Evolutionary conservation across 2,888 invertebrate species (phyloP).

Genomic region (Orgyia antiqua): DNA sequence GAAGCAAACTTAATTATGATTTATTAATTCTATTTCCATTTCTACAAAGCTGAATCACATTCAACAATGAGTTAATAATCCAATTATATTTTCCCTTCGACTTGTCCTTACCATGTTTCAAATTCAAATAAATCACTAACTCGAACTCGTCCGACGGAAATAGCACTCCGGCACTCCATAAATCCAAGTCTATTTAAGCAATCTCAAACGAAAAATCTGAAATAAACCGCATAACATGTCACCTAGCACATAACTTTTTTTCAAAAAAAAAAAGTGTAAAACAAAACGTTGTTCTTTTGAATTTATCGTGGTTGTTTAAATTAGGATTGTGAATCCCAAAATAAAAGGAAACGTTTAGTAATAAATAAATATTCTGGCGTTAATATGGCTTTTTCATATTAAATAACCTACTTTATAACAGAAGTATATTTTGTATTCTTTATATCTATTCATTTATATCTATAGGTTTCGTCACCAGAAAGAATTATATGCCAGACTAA

Average conservation of each 20-base stretch:
- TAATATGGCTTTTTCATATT: no score
- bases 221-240: conserved; percentile 62
- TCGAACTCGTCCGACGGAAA: conserved; percentile 71
- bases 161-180: conserved; percentile 71
- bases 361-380: no score
- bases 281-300: conserved; percentile 18
- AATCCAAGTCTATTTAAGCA: conserved; percentile 74
- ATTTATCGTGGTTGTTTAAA: conserved; percentile 21
- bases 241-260: conserved; percentile 42
- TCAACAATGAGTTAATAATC: conserved; percentile 68
- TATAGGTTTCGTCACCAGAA: no score
- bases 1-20: conserved; percentile 44
- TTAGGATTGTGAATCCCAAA: no score
- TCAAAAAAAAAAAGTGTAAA: conserved; percentile 32
- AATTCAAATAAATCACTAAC: conserved; percentile 71
- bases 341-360: no score
- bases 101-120: conserved; percentile 50
- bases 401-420: no score
- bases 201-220: conserved; percentile 71
- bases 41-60: conserved; percentile 44
- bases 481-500: no score
- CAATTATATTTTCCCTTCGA: conserved; percentile 70
- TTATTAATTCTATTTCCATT: conserved; percentile 44
- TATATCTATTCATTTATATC: no score
- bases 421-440: no score